Conservation (phyloP, 2,888 invertebrate species). For the Epistrophella euchroma region DNA sequence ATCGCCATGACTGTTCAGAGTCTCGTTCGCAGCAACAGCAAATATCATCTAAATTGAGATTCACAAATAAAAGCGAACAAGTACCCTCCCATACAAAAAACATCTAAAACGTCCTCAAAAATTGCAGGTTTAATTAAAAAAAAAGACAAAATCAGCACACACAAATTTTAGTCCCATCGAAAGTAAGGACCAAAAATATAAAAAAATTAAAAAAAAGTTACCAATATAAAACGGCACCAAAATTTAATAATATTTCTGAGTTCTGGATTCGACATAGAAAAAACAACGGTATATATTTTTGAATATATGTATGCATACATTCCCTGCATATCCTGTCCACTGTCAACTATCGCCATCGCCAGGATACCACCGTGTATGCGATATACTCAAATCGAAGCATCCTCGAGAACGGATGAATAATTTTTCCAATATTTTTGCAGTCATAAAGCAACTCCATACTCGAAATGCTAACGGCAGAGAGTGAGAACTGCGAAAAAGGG, state of each 20-base stretch:
- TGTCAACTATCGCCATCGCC: not conserved
- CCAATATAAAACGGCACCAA: not conserved
- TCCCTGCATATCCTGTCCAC: not conserved
- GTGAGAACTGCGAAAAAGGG: not conserved
- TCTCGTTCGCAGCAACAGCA: not conserved
- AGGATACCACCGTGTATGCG: no score
- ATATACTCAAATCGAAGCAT: constrained; percentile 31
- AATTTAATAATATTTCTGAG: constrained; percentile 13
- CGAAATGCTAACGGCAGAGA: not conserved
- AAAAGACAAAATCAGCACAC: constrained; percentile 31
- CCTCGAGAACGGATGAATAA: constrained; percentile 51
- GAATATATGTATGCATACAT: not conserved
- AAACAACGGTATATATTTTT: constrained; percentile 2
- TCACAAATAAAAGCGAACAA: constrained; percentile 8
- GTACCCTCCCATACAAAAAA: not conserved
- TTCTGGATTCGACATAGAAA: not conserved
- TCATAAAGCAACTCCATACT: constrained; percentile 51
- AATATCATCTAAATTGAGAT: constrained; percentile 23
- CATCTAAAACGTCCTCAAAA: constrained; percentile 9
- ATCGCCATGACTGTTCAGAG: not conserved
- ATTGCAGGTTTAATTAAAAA: constrained; percentile 64
- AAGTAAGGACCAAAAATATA: constrained; percentile 13
- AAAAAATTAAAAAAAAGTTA: not conserved
- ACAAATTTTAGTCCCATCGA: constrained; percentile 32
- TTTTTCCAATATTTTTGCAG: constrained; percentile 63